Conservation (phyloP, 2,797 vertebrate genomes). For the Limnodromus scolopaceus region DNA sequence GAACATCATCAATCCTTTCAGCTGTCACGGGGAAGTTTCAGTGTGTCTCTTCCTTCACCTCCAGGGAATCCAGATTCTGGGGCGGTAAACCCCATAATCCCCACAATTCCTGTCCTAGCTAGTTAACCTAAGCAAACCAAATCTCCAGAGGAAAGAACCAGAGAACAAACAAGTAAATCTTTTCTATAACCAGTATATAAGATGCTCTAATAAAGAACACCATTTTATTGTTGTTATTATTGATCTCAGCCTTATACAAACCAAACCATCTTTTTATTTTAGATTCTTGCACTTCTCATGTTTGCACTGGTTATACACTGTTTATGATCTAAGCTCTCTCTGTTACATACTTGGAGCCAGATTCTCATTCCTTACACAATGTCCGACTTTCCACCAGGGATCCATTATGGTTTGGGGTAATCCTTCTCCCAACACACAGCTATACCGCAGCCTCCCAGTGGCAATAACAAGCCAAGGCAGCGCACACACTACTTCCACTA, state of each 20-base stretch:
- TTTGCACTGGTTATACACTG: neutral
- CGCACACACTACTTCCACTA: neutral
- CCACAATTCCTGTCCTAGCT: neutral
- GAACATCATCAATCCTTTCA: neutral
- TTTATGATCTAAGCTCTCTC: neutral
- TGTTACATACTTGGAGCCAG: neutral
- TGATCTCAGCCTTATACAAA: neutral
- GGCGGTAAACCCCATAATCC: neutral
- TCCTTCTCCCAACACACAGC: slow-evolving; percentile 14
- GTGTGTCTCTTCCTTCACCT: neutral
- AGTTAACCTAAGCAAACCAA: neutral
- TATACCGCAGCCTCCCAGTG: slow-evolving; percentile 26
- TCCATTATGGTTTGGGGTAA: slow-evolving; percentile 42
- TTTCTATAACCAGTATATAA: neutral
- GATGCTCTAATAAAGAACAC: neutral
- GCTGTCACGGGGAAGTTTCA: neutral
- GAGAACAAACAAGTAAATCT: neutral
- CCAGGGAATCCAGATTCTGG: neutral
- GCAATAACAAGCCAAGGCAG: slow-evolving; percentile 10
- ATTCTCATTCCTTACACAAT: neutral
- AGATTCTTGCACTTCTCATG: neutral
- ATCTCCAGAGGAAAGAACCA: neutral
- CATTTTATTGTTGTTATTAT: neutral
- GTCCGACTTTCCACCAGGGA: neutral
- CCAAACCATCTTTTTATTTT: fast-evolving